Conservation (phyloP, 1,140 invertebrate species). For the Condylostylus longicornis region DNA sequence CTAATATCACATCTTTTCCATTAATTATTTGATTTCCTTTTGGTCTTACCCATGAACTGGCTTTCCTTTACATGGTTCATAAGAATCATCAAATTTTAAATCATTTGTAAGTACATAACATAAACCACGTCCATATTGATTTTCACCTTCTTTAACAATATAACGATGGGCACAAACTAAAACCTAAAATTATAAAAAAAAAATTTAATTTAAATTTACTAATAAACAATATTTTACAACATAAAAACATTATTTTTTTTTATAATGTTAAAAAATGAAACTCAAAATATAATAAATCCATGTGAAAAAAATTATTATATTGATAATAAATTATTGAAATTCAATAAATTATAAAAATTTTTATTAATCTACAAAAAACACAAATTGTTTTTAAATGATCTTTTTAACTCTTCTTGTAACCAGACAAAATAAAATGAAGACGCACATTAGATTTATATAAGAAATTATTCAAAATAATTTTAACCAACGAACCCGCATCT, state of each 20-base stretch:
- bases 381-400: no score
- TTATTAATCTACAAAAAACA: no score
- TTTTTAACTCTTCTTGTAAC: no score
- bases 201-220: neutral
- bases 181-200: conserved; percentile 13
- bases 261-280: neutral
- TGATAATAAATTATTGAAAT: no score
- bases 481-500: no score
- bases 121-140: conserved; percentile 70
- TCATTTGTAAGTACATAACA: conserved; percentile 72
- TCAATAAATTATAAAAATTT: no score
- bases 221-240: neutral
- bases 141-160: conserved; percentile 50
- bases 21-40: no score
- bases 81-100: conserved; percentile 51
- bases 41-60: conserved; percentile 45
- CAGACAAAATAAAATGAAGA: no score
- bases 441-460: no score
- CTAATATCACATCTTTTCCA: no score
- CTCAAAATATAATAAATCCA: neutral
- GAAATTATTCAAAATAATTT: no score
- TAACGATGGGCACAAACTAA: conserved; percentile 86
- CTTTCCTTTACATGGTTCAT: conserved; percentile 68
- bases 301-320: no score
- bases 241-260: neutral